These are phyloP conservation scores for Heliconius erato DNA, from an alignment of 2,888 invertebrate genomes.

Conservation along the genomic window DNA sequence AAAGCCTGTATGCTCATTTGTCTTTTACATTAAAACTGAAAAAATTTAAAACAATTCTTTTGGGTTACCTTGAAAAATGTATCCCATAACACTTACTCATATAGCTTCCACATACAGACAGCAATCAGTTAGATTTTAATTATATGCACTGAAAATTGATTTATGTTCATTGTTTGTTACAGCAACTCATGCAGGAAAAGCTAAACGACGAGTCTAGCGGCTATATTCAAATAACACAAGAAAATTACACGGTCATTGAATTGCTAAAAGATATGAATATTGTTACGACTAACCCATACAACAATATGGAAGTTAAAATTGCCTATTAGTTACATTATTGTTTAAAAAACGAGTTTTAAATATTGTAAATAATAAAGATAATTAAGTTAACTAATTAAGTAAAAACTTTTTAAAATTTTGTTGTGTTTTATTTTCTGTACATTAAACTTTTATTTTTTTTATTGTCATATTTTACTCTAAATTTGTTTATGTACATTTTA, in stretches of 20 bases:
- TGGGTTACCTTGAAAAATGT: not conserved
- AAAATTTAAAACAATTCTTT: not conserved
- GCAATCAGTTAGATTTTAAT: not conserved
- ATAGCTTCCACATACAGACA: not conserved
- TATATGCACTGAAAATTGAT: not conserved
- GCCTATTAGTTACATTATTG: slow-evolving; percentile 58
- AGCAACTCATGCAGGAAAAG: slow-evolving; percentile 70
- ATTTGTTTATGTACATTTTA: not conserved
- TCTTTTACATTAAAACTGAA: not conserved
- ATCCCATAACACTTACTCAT: not conserved
- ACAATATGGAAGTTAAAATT: slow-evolving; percentile 72
- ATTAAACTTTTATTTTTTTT: not conserved
- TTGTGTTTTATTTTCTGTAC: not conserved
- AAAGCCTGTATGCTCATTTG: not conserved
- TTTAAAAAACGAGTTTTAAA: not conserved
- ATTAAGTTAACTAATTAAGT: not conserved
- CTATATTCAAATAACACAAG: slow-evolving; percentile 67
- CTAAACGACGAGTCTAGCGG: slow-evolving; percentile 63
- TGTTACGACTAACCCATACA: slow-evolving; percentile 72
- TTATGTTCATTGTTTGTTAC: slow-evolving; percentile 54
- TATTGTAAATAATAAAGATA: not conserved
- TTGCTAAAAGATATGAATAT: slow-evolving; percentile 72
- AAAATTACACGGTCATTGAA: slow-evolving; percentile 65
- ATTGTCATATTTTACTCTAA: not conserved
- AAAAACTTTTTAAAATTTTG: not conserved